Conservation (phyloP, 2,797 vertebrate species). For the Okamejei kenojei region DNA sequence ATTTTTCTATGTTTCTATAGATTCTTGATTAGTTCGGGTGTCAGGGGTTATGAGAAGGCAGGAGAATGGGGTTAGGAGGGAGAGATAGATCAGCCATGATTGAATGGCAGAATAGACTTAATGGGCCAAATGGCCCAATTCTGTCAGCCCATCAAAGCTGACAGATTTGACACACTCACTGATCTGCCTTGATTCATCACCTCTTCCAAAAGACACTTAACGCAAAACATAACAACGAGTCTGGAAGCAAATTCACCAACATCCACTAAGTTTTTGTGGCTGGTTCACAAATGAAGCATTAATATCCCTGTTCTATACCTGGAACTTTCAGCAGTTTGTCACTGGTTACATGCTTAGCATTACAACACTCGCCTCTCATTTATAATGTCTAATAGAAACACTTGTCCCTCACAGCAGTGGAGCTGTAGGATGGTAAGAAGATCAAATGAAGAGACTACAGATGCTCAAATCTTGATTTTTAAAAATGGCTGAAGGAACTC, state of each 20-base stretch:
- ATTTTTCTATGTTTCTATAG: too few relatives aligned
- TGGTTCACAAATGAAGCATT: neutral
- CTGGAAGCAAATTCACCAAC: neutral
- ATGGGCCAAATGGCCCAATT: too few relatives aligned
- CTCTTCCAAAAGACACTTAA: neutral
- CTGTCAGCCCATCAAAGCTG: too few relatives aligned
- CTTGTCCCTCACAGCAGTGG: neutral
- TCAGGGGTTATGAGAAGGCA: too few relatives aligned
- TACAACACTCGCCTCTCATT: too few relatives aligned
- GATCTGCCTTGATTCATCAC: neutral
- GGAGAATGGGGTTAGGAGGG: too few relatives aligned
- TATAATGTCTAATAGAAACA: neutral
- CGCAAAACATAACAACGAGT: neutral
- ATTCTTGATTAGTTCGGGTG: too few relatives aligned
- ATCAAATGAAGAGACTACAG: too few relatives aligned
- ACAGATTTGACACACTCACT: neutral
- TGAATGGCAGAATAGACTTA: too few relatives aligned
- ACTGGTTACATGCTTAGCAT: neutral
- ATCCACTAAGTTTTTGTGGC: neutral
- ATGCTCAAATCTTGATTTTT: too few relatives aligned
- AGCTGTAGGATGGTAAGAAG: neutral
- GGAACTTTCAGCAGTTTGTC: neutral
- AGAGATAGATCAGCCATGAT: too few relatives aligned
- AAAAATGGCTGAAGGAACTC: too few relatives aligned
- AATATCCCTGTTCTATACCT: neutral